Evolutionary conservation across 2,113 vertebrate genomes (phyloP), one percentile per base, ranked within the genome.

Genomic region (Corythoichthys haematopterus): DNA sequence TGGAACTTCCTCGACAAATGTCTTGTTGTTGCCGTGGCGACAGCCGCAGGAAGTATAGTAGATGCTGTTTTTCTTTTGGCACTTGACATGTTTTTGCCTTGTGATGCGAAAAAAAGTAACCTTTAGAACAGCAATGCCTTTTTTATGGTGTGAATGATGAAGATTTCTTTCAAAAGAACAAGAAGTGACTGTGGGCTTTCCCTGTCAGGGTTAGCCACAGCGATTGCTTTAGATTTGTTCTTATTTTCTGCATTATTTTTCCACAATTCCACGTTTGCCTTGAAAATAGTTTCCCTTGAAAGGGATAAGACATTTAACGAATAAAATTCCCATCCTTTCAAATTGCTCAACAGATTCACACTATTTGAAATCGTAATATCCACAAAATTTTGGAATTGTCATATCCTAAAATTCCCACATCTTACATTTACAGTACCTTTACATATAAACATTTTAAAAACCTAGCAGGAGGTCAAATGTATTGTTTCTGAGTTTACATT

Each of bases 41-140:
- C 78, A 74, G 61, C 66, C 33, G 43, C 77, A 20, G 43, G 40
- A 71, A 78, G 75, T 80, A 76, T 66, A 77, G 77, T 70, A 78
- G 71, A 82, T 76, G 63, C 88, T 88, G 87, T 88, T 87, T 83
- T n/a, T 46, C 68, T 75, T 85, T 82, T 74, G 69, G 77, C 77
- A 82, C 73, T 83, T 75, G 53, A 85, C 66, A 84, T 60, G 72
- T 80, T 89, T 83, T 78, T 46, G 87, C 83, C 85, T 90, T 88
- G 87, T 84, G 75, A 85, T 84, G 81, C 83, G 70, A 85, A 83
- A 83, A 80, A 83, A 80, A 46, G 20, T 64, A 83, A 72, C 55
- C 75, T 80, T 80, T 63, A 46, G 53, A 85, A 76, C 72, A 67
- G 78, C 66, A 67, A 75, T 75, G 46, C 68, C 70, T 71, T 68